Conservation (phyloP, 2,888 invertebrate genomes). For the Sclerodermus sp. region DNA sequence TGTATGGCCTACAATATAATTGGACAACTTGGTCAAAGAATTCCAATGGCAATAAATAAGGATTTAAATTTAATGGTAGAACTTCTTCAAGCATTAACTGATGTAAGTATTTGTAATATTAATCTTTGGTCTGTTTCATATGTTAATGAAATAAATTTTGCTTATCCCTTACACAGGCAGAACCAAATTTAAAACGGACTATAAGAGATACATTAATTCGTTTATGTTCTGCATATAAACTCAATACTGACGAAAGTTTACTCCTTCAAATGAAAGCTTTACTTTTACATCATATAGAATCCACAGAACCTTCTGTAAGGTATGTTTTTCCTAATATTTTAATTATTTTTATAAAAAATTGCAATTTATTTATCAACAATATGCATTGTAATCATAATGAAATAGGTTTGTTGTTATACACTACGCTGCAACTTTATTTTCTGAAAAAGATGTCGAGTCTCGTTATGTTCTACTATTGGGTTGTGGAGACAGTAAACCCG, state of each 20-base stretch:
- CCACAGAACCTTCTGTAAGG: conserved; percentile 67
- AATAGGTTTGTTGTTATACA: conserved; percentile 77
- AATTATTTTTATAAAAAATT: background rate
- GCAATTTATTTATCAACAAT: background rate
- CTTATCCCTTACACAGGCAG: conserved; percentile 32
- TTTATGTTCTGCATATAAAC: conserved; percentile 48
- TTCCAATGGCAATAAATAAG: conserved; percentile 68
- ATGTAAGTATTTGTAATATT: conserved; percentile 40
- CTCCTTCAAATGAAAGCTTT: conserved; percentile 66
- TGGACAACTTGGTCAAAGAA: conserved; percentile 68
- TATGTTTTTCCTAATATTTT: conserved; percentile 12
- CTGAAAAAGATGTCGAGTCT: conserved; percentile 78
- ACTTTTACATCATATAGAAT: conserved; percentile 73
- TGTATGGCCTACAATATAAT: conserved; percentile 75
- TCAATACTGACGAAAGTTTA: conserved; percentile 46
- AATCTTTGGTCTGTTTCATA: too few relatives aligned
- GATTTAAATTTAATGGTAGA: conserved; percentile 65
- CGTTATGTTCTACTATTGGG: conserved; percentile 80
- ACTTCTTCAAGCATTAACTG: conserved; percentile 60
- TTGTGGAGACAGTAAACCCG: conserved; percentile 80
- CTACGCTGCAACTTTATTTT: conserved; percentile 81
- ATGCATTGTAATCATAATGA: conserved; percentile 4
- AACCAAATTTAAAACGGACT: conserved; percentile 45
- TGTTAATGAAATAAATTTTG: too few relatives aligned
- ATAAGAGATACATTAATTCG: conserved; percentile 48